Conservation (phyloP, 2,888 invertebrate genomes). For the Acrocyrtus sp. region DNA sequence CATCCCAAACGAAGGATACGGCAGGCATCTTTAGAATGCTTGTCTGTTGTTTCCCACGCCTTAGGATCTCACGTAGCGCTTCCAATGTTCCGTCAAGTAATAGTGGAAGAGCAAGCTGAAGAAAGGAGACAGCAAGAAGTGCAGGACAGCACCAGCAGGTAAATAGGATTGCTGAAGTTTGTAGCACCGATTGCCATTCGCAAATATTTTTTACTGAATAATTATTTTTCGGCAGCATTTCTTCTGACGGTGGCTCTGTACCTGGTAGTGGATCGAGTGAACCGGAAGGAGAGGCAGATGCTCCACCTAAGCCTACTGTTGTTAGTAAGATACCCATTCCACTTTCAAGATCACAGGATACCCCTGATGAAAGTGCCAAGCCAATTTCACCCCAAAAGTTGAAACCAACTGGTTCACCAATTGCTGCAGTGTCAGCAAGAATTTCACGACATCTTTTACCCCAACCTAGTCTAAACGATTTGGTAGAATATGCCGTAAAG, state of each 20-base stretch:
- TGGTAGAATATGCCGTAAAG: constrained; percentile 79
- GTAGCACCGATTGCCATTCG: neutral
- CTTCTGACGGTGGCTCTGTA: constrained; percentile 32
- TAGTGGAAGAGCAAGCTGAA: constrained; percentile 42
- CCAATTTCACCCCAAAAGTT: constrained; percentile 13
- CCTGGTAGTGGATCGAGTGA: constrained; percentile 28
- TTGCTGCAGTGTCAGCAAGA: constrained; percentile 78
- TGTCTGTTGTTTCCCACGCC: constrained; percentile 81
- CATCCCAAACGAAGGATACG: constrained; percentile 79
- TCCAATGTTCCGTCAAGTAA: constrained; percentile 67
- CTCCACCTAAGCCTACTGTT: constrained; percentile 13
- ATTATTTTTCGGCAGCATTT: no score
- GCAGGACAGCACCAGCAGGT: constrained; percentile 26
- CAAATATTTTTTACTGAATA: no score
- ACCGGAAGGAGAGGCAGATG: constrained; percentile 21
- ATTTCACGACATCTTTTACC: constrained; percentile 80
- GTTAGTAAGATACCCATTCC: constrained; percentile 31
- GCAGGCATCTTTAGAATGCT: constrained; percentile 81
- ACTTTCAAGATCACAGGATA: neutral
- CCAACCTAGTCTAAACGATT: constrained; percentile 76
- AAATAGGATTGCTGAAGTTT: neutral
- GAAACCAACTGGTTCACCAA: constrained; percentile 63
- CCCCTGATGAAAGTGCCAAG: neutral
- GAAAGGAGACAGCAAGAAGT: neutral
- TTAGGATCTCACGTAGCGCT: constrained; percentile 72